phyloP scores from a whole-genome alignment of 2,797 vertebrate genomes.

The Phataginus tricuspis region DNA sequence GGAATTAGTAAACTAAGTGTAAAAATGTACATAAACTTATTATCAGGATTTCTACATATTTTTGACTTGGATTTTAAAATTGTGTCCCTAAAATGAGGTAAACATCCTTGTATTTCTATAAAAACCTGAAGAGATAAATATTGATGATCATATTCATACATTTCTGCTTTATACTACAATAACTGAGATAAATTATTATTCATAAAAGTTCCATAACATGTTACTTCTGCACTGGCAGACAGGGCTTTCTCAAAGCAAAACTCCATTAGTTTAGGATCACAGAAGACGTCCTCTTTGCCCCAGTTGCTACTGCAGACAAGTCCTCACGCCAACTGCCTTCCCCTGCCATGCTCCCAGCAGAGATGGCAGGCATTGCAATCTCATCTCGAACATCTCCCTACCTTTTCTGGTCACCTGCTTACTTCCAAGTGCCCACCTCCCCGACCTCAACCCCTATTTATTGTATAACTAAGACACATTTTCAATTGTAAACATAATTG shows the following conservation, averaged over 20 bases:
- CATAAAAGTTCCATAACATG: neutral
- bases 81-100: neutral
- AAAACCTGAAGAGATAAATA: neutral
- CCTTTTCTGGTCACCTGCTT: neutral
- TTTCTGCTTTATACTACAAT: neutral
- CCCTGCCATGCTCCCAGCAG: neutral
- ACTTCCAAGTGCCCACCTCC: neutral
- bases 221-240: neutral
- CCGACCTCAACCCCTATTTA: neutral
- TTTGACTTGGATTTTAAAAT: neutral
- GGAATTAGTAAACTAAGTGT: neutral
- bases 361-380: neutral
- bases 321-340: neutral
- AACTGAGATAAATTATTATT: neutral
- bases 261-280: neutral
- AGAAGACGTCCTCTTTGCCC: neutral
- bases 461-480: neutral
- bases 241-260: neutral
- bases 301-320: neutral
- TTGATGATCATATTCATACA: neutral
- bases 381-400: neutral
- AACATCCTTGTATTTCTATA: neutral
- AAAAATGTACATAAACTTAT: neutral
- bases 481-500: constrained; percentile 4
- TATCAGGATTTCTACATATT: neutral